These are phyloP conservation scores for Lacerta agilis DNA, from an alignment of 2,797 vertebrate genomes.

Conservation along the genomic window DNA sequence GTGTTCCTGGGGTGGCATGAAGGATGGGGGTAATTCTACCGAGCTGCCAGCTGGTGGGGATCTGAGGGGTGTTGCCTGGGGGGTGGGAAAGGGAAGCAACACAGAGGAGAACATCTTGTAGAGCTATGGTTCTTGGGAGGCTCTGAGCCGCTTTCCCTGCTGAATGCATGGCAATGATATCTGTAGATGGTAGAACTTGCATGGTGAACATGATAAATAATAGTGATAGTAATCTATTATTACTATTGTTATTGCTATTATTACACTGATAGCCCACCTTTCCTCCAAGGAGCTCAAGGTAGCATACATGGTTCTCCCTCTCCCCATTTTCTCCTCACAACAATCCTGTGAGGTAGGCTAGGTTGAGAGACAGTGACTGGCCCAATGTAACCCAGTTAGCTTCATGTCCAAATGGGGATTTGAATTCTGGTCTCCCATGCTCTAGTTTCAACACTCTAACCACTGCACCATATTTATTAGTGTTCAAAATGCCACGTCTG, in stretches of 20 bases:
- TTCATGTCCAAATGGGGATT: background rate
- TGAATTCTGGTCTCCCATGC: background rate
- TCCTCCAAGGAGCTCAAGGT: too few species aligned
- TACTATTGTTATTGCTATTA: too few species aligned
- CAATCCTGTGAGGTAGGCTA: too few species aligned
- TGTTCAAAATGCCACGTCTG: background rate
- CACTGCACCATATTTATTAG: background rate
- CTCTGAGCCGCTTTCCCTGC: background rate
- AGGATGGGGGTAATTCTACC: conserved; percentile 8
- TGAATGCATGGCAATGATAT: background rate
- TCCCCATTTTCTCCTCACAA: background rate
- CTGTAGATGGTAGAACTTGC: too few species aligned
- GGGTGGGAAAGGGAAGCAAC: background rate
- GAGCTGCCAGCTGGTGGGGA: background rate
- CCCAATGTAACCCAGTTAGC: background rate
- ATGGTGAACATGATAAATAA: too few species aligned
- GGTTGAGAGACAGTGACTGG: background rate
- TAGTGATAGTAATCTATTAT: too few species aligned
- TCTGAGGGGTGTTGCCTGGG: background rate
- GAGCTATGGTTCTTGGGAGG: background rate
- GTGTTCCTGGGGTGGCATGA: conserved; percentile 8
- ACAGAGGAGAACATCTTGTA: background rate
- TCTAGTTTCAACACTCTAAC: background rate
- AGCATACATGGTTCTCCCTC: too few species aligned
- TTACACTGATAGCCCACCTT: too few species aligned